phyloP scores from a whole-genome alignment of 2,888 invertebrate species.

The Reticulitermes lucifugus region DNA sequence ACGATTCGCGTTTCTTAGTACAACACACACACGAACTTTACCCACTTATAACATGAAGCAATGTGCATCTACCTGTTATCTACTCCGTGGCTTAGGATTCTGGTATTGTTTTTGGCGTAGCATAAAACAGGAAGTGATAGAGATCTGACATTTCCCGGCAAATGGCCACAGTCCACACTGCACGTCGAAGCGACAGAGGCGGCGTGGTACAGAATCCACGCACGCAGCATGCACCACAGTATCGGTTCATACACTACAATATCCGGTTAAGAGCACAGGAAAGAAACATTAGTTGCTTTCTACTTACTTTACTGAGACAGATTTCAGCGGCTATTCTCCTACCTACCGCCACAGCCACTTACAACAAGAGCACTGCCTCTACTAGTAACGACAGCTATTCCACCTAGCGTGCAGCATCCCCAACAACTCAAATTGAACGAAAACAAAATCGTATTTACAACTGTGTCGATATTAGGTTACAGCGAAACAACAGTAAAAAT shows the following conservation, averaged over 20 bases:
- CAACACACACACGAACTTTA: slow-evolving; percentile 19
- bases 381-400: slow-evolving; percentile 40
- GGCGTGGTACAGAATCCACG: slow-evolving; percentile 17
- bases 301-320: slow-evolving; percentile 30
- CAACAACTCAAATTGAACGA: slow-evolving; percentile 8
- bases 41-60: neutral
- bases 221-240: neutral
- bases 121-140: neutral
- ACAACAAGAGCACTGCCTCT: slow-evolving; percentile 30
- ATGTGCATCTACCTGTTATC: neutral
- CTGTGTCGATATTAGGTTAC: neutral
- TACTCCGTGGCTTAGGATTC: neutral
- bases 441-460: neutral
- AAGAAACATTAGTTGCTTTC: neutral
- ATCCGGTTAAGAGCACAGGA: neutral
- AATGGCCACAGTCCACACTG: slow-evolving; percentile 40
- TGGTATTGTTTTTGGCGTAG: neutral
- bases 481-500: neutral
- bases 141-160: slow-evolving; percentile 47
- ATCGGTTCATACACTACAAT: neutral
- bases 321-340: slow-evolving; percentile 21
- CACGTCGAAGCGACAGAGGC: slow-evolving; percentile 15
- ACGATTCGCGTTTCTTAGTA: slow-evolving; percentile 18
- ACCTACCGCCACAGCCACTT: slow-evolving; percentile 26
- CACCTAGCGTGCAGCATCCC: slow-evolving; percentile 17